These are phyloP conservation scores for Hemithea aestivaria DNA, from an alignment of 2,888 invertebrate genomes.

Conservation along the genomic window DNA sequence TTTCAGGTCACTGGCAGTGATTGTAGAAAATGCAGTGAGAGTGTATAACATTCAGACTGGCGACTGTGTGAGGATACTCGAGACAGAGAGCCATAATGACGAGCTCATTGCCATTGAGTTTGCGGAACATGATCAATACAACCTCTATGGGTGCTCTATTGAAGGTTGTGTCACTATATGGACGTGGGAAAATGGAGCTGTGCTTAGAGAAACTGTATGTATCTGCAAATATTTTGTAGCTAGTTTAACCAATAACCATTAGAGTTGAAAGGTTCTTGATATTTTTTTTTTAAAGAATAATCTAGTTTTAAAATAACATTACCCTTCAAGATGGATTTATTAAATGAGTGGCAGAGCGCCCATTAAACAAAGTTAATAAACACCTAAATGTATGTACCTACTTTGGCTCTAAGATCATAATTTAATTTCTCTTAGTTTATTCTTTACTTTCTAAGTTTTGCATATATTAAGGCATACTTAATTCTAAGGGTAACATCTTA, in stretches of 20 bases:
- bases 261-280: no score
- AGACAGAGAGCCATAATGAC: conserved; percentile 52
- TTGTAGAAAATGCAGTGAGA: conserved; percentile 64
- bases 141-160: conserved; percentile 65
- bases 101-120: conserved; percentile 61
- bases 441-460: no score
- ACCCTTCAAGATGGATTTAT: no score
- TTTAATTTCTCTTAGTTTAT: no score
- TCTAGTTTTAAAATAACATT: no score
- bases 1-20: conserved; percentile 63
- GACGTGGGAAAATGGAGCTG: conserved; percentile 73
- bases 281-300: no score
- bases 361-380: no score
- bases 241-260: not conserved
- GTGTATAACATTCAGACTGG: conserved; percentile 69
- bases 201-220: conserved; percentile 65
- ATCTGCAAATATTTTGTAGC: not conserved
- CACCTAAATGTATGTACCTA: no score
- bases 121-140: conserved; percentile 60
- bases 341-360: no score
- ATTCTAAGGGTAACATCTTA: no score
- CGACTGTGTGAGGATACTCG: conserved; percentile 61
- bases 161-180: conserved; percentile 59
- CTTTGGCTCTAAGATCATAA: no score
- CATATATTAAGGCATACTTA: no score